Conservation (phyloP, 1,140 invertebrate genomes). For the Schlechtendalia chinensis region DNA sequence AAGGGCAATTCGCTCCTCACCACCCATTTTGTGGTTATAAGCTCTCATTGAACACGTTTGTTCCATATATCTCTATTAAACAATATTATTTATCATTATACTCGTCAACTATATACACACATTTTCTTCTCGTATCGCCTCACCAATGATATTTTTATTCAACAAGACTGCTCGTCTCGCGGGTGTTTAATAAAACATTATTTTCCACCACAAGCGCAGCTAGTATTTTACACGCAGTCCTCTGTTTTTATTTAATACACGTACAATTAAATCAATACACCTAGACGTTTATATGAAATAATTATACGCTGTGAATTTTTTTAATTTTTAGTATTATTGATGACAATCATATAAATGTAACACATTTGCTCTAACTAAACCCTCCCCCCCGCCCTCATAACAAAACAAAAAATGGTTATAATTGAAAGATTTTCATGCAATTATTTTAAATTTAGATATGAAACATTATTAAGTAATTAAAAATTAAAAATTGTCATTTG, state of each 20-base stretch:
- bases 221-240: neutral
- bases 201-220: neutral
- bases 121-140: neutral
- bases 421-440: no score
- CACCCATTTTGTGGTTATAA: neutral
- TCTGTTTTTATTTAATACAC: neutral
- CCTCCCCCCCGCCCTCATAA: no score
- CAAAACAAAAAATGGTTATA: no score
- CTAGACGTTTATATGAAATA: neutral
- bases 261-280: neutral
- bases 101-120: constrained; percentile 20
- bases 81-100: constrained; percentile 44
- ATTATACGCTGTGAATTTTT: neutral
- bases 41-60: constrained; percentile 22
- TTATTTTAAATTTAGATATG: no score
- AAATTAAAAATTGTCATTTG: no score
- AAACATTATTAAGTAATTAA: no score
- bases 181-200: constrained; percentile 35
- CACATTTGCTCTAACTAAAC: no score
- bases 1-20: neutral
- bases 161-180: neutral
- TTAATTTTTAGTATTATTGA: no score
- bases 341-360: no score
- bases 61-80: constrained; percentile 16
- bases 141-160: constrained; percentile 17